Conservation (phyloP, 2,797 vertebrate genomes). For the Molossus alvarezi region DNA sequence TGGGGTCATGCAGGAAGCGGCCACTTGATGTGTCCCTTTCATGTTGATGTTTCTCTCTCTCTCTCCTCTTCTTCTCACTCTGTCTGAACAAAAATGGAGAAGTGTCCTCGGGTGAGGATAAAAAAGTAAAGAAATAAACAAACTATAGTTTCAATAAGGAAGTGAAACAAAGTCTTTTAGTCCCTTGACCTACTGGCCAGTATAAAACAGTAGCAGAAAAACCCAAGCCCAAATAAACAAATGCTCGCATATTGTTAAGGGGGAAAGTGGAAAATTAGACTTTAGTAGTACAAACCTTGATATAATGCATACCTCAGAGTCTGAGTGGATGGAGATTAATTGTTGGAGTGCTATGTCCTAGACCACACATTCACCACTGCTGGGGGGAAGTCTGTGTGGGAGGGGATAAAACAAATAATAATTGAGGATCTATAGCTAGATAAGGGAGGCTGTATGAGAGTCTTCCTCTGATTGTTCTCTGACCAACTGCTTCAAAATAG, state of each 20-base stretch:
- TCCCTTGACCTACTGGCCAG: neutral
- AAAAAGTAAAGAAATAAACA: slow-evolving; percentile 5
- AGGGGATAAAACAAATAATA: neutral
- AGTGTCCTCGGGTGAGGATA: too few species aligned
- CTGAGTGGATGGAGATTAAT: neutral
- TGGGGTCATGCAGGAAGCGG: too few species aligned
- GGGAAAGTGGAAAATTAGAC: neutral
- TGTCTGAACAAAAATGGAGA: too few species aligned
- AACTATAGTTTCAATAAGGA: slow-evolving; percentile 35
- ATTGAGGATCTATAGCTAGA: neutral
- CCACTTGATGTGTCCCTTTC: too few species aligned
- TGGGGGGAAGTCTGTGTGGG: neutral
- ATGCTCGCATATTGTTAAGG: neutral
- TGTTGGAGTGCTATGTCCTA: neutral
- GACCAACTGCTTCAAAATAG: neutral
- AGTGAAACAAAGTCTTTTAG: slow-evolving; percentile 40
- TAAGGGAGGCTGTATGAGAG: neutral
- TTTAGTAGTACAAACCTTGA: neutral
- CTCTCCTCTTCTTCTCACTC: too few species aligned
- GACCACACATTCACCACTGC: neutral
- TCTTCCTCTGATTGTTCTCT: neutral
- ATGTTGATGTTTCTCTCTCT: too few species aligned
- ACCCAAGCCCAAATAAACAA: neutral
- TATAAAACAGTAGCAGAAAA: slow-evolving; percentile 68
- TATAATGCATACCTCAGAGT: neutral